A percentile compares a stretch with the other conserved stretches of the same genome.
These are phyloP conservation scores for Poeciliopsis presidionis DNA, from an alignment of 2,797 vertebrate species.

Conservation along the genomic window DNA sequence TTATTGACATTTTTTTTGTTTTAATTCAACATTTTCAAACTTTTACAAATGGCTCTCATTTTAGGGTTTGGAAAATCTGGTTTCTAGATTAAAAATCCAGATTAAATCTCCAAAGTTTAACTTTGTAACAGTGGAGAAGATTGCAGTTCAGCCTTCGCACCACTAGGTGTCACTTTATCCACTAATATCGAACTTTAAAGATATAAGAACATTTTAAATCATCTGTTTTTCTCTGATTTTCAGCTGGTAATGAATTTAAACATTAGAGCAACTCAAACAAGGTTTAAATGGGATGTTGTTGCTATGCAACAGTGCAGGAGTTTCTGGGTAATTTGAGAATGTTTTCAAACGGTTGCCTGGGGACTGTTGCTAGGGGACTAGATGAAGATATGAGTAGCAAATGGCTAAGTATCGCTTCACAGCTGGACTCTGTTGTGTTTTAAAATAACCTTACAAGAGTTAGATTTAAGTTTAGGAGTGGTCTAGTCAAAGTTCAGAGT, in stretches of 20 bases:
- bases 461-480: background rate
- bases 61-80: background rate
- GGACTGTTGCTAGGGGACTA: background rate
- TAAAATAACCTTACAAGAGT: background rate
- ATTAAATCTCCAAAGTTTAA: background rate
- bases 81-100: background rate
- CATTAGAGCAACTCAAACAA: background rate
- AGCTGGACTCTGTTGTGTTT: background rate
- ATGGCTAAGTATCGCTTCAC: background rate
- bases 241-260: background rate
- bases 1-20: background rate
- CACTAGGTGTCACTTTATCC: slow-evolving; percentile 5
- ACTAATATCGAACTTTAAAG: background rate
- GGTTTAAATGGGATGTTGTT: background rate
- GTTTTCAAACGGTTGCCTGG: background rate
- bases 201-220: background rate
- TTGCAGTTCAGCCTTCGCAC: background rate
- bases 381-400: background rate
- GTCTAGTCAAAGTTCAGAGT: background rate
- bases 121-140: background rate
- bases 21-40: background rate
- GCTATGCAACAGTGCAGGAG: background rate
- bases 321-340: slow-evolving; percentile 1
- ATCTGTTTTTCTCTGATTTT: background rate
- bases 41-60: background rate